Percentiles rank a stretch among this genome's conserved stretches.
Conservation (phyloP, 2,797 vertebrate species). For the Podarcis lilfordi region DNA sequence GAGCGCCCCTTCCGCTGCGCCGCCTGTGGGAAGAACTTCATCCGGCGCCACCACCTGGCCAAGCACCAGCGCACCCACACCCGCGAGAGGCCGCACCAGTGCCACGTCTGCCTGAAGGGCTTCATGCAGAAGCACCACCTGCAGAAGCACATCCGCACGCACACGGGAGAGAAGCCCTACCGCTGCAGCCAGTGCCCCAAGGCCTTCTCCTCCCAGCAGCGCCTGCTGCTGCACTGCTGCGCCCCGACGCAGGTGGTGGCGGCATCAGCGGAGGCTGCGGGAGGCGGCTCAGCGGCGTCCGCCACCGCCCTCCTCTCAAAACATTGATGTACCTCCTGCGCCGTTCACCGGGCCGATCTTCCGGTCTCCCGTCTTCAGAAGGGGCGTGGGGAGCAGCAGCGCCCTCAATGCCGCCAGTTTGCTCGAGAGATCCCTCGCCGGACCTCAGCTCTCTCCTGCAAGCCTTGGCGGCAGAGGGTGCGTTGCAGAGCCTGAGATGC, state of each 20-base stretch:
- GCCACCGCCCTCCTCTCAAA: fast-evolving
- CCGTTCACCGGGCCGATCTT: no score
- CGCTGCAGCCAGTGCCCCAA: conserved; percentile 70
- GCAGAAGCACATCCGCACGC: conserved; percentile 71
- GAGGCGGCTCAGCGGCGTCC: not conserved
- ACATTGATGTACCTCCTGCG: not conserved
- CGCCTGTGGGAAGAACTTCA: conserved; percentile 73
- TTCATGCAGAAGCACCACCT: conserved; percentile 77
- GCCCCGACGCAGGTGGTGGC: conserved; percentile 28
- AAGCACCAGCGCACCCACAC: conserved; percentile 76
- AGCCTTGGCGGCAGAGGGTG: not conserved
- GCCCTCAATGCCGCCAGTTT: not conserved
- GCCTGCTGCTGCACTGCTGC: conserved; percentile 71
- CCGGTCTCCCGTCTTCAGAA: not conserved
- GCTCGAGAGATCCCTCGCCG: fast-evolving
- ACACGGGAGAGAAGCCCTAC: conserved; percentile 72
- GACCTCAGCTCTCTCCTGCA: no score
- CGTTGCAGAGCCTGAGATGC: not conserved
- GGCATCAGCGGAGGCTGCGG: not conserved
- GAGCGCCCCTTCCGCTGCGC: conserved; percentile 71
- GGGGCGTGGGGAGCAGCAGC: not conserved
- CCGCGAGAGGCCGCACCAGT: conserved; percentile 70
- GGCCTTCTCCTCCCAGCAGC: conserved; percentile 73
- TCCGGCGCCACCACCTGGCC: conserved; percentile 72
- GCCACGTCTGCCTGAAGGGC: conserved; percentile 71